These are phyloP conservation scores for Clivina fossor DNA, from an alignment of 2,888 invertebrate species.

Conservation along the genomic window DNA sequence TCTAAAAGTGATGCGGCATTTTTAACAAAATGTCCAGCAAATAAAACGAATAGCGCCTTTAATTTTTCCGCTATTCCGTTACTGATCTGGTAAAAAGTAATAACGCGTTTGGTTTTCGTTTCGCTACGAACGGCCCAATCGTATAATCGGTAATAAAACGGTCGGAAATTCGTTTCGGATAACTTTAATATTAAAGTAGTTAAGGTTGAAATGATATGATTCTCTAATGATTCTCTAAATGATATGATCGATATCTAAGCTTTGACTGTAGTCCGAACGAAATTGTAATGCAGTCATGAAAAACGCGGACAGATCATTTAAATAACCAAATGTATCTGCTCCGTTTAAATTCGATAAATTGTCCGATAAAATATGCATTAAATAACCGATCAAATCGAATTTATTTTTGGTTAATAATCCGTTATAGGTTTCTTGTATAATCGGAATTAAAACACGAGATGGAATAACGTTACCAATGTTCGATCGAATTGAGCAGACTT, in stretches of 20 bases:
- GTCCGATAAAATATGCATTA: constrained; percentile 77
- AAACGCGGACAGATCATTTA: constrained; percentile 70
- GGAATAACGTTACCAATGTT: constrained; percentile 71
- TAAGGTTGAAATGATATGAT: constrained; percentile 74
- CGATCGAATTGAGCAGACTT: constrained; percentile 63
- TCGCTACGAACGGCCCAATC: constrained; percentile 79
- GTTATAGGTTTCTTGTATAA: constrained; percentile 66
- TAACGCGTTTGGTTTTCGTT: constrained; percentile 64
- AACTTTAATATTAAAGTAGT: constrained; percentile 80
- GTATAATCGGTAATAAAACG: constrained; percentile 82
- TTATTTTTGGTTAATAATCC: constrained; percentile 60
- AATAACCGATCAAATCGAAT: constrained; percentile 64
- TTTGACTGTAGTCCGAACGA: constrained; percentile 59
- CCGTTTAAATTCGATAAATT: constrained; percentile 66
- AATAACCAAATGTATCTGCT: constrained; percentile 65
- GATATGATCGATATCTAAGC: constrained; percentile 49
- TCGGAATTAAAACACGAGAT: constrained; percentile 75
- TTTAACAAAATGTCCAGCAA: constrained; percentile 81
- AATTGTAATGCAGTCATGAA: constrained; percentile 74
- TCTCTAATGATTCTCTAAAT: constrained; percentile 70
- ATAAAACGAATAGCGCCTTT: constrained; percentile 86
- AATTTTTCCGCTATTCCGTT: constrained; percentile 77
- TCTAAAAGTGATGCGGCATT: constrained; percentile 76
- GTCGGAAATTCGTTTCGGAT: constrained; percentile 86
- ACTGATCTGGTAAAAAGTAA: constrained; percentile 83